Conservation (phyloP, 2,113 vertebrate species). For the Erythrolamprus reginae region DNA sequence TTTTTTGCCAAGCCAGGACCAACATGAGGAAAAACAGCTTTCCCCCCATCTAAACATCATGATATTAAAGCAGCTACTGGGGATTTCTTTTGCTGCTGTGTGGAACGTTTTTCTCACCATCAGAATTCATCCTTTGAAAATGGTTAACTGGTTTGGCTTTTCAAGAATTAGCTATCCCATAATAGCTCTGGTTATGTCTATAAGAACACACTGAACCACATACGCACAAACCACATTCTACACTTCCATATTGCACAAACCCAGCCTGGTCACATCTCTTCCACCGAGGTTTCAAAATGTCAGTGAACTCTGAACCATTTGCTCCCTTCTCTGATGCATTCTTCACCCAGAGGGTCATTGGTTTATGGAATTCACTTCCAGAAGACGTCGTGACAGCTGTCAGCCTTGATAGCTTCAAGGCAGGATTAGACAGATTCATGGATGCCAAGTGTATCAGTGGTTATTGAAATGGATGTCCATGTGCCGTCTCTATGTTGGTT, state of each 20-base stretch:
- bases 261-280: not conserved
- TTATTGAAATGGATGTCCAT: no score
- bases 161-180: not conserved
- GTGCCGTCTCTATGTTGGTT: no score
- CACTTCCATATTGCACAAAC: not conserved
- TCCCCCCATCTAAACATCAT: not conserved
- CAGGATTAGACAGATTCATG: no score
- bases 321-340: not conserved
- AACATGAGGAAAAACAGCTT: not conserved
- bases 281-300: not conserved
- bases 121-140: not conserved
- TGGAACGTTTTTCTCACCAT: not conserved
- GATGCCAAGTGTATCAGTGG: no score
- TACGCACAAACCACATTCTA: not conserved
- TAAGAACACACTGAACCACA: not conserved
- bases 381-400: no score
- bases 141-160: not conserved
- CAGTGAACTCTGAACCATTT: not conserved
- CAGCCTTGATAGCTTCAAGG: no score
- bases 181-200: not conserved
- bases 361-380: no score
- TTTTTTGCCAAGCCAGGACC: not conserved
- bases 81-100: not conserved
- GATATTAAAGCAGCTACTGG: not conserved
- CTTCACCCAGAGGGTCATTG: no score